Evolutionary conservation across 1,140 invertebrate species (phyloP).

Genomic region (Ooceraea biroi): DNA sequence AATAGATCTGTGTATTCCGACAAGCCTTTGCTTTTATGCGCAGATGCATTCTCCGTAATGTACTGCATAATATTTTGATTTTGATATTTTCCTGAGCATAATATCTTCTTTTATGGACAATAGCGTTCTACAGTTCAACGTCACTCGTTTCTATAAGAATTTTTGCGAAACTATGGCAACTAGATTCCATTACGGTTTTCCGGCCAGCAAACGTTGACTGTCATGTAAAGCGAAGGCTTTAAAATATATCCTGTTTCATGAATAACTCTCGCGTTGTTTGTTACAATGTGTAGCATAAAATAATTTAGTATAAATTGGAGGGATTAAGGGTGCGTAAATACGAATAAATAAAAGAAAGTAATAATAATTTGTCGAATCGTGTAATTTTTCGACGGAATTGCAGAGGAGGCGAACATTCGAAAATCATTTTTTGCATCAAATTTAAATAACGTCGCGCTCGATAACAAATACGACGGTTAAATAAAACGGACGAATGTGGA

Average conservation of each 20-base stretch:
- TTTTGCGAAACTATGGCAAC: neutral
- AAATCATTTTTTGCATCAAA: neutral
- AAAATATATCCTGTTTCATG: neutral
- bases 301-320: neutral
- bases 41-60: neutral
- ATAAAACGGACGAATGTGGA: neutral
- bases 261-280: neutral
- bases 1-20: neutral
- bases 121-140: neutral
- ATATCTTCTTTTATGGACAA: neutral
- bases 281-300: neutral
- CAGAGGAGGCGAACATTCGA: neutral
- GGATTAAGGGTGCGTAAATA: neutral
- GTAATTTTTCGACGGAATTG: neutral
- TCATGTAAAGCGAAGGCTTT: neutral
- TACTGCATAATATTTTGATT: conserved; percentile 9
- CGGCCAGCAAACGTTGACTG: neutral
- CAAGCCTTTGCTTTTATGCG: neutral
- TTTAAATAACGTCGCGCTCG: conserved; percentile 27
- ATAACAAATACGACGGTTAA: neutral
- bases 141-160: neutral
- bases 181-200: neutral
- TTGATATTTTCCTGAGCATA: neutral
- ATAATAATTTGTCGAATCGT: neutral
- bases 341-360: neutral